phyloP scores from a whole-genome alignment of 2,888 invertebrate species.

The Digitonthophagus gazella region DNA sequence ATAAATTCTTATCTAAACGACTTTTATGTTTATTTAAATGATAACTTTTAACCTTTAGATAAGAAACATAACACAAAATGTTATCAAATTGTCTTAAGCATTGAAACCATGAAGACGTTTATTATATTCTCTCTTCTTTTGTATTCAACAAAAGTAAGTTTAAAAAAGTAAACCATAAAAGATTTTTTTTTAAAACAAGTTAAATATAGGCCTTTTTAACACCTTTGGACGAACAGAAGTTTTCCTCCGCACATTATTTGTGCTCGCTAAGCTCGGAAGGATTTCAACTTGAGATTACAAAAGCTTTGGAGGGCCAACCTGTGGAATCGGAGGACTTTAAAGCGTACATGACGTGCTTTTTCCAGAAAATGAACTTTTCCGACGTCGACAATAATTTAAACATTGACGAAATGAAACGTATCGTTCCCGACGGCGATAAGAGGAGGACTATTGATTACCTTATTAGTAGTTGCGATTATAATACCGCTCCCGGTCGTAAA shows the following conservation, averaged over 20 bases:
- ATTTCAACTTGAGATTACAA: neutral
- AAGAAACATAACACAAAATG: too few relatives aligned
- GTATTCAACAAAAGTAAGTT: too few relatives aligned
- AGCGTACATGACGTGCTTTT: neutral
- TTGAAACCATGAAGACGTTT: too few relatives aligned
- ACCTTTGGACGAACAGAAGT: too few relatives aligned
- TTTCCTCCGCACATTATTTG: neutral
- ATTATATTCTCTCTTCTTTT: neutral
- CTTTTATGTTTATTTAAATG: too few relatives aligned
- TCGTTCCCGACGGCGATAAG: neutral
- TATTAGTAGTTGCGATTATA: neutral
- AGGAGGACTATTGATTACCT: neutral
- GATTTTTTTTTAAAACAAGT: too few relatives aligned
- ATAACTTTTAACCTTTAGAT: too few relatives aligned
- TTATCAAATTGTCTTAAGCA: too few relatives aligned
- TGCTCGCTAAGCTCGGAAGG: neutral
- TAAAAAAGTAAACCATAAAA: too few relatives aligned
- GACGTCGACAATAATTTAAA: neutral
- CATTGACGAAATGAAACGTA: neutral
- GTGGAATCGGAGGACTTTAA: neutral
- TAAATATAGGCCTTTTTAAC: too few relatives aligned
- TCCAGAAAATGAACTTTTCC: neutral
- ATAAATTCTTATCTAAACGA: too few relatives aligned
- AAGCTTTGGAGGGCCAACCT: neutral
- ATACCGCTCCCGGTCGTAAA: neutral